phyloP scores from a whole-genome alignment of 2,113 vertebrate genomes.

The Pelecanus crispus region DNA sequence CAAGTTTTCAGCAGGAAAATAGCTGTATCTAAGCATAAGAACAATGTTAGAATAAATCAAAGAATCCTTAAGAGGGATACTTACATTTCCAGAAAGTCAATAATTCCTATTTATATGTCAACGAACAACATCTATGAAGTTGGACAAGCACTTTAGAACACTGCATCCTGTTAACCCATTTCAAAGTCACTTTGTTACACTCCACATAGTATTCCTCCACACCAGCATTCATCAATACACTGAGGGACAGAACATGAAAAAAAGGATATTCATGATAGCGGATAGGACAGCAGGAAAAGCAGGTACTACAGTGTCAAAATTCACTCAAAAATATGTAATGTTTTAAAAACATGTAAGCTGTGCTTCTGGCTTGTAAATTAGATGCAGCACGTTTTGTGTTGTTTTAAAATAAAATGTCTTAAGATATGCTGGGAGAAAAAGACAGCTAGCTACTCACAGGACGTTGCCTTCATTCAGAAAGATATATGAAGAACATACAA shows the following conservation, averaged over 20 bases:
- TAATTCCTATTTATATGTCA: background rate
- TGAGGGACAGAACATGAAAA: background rate
- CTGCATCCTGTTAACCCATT: background rate
- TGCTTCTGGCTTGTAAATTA: background rate
- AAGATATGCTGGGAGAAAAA: background rate
- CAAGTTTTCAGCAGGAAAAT: slow-evolving; percentile 96
- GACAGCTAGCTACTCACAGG: background rate
- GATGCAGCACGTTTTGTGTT: background rate
- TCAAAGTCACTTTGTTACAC: background rate
- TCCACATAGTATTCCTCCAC: background rate
- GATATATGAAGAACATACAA: background rate
- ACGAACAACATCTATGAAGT: background rate
- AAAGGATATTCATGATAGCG: background rate
- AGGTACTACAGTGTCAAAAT: background rate
- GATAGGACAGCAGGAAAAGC: background rate
- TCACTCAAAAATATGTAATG: background rate
- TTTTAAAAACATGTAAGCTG: background rate
- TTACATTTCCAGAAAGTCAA: background rate
- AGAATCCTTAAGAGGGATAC: background rate
- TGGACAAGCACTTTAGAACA: background rate
- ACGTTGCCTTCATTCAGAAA: background rate
- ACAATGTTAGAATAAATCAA: background rate
- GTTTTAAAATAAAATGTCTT: background rate
- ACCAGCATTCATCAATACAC: background rate
- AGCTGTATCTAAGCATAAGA: slow-evolving; percentile 79